These are phyloP conservation scores for Hypomecis atomaria DNA, from an alignment of 2,888 invertebrate species.

Conservation along the genomic window DNA sequence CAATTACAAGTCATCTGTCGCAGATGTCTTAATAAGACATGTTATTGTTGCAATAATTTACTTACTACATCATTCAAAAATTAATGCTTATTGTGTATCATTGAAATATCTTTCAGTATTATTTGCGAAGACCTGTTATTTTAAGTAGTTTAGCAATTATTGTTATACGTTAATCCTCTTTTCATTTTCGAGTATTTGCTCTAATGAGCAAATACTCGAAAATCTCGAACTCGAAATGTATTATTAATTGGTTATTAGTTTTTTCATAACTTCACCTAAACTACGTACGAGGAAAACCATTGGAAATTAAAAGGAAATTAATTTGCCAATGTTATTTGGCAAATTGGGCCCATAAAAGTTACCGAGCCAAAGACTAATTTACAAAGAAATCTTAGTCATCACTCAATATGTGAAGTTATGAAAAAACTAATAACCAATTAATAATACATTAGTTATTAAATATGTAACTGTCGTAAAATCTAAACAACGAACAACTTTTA, in stretches of 20 bases:
- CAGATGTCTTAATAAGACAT: neutral
- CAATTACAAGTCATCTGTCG: neutral
- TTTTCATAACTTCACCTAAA: neutral
- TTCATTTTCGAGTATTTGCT: neutral
- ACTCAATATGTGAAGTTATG: neutral
- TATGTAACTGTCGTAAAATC: conserved; percentile 10
- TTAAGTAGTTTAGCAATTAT: neutral
- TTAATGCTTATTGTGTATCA: too few species aligned
- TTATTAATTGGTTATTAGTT: neutral
- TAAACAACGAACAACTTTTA: conserved; percentile 4
- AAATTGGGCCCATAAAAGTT: neutral
- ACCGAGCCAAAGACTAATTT: neutral
- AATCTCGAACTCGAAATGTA: too few species aligned
- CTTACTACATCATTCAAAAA: too few species aligned
- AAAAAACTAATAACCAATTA: neutral
- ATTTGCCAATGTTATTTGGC: neutral
- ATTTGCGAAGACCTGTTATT: neutral
- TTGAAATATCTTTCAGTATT: neutral
- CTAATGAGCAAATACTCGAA: too few species aligned
- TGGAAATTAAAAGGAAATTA: too few species aligned
- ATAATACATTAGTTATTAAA: neutral
- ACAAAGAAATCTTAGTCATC: neutral
- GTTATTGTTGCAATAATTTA: neutral
- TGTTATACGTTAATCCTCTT: neutral
- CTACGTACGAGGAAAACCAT: neutral